A percentile compares a stretch with the other conserved stretches of the same genome.
These are phyloP conservation scores for Tinea pellionella DNA, from an alignment of 2,888 invertebrate species.

Conservation along the genomic window DNA sequence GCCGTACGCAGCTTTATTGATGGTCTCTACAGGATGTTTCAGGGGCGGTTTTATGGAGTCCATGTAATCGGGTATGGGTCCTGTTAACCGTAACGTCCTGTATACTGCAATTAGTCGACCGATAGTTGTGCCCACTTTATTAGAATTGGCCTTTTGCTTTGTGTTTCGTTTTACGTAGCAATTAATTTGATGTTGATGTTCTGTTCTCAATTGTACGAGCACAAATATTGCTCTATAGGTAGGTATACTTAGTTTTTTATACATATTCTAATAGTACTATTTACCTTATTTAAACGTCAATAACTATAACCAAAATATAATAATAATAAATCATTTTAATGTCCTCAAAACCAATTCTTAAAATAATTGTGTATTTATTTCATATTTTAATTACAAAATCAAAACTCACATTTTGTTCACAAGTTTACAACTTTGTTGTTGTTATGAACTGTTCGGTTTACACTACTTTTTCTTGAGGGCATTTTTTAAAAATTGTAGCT, in stretches of 20 bases:
- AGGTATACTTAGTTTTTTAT: neutral
- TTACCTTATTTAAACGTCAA: too few relatives aligned
- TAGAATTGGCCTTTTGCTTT: constrained; percentile 19
- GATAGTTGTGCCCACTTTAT: constrained; percentile 19
- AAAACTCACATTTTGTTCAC: too few relatives aligned
- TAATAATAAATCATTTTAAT: too few relatives aligned
- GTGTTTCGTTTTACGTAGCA: constrained; percentile 19
- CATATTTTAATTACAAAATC: too few relatives aligned
- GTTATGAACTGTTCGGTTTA: too few relatives aligned
- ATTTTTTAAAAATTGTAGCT: too few relatives aligned
- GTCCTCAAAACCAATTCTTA: too few relatives aligned
- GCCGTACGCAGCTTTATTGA: constrained; percentile 12
- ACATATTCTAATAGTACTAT: too few relatives aligned
- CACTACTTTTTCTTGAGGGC: too few relatives aligned
- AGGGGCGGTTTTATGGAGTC: constrained; percentile 39
- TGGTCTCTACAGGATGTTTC: constrained; percentile 27
- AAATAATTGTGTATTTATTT: too few relatives aligned
- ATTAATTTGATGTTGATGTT: constrained; percentile 20
- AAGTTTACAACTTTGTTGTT: too few relatives aligned
- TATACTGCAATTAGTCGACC: constrained; percentile 17
- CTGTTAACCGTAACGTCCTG: constrained; percentile 24
- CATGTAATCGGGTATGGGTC: constrained; percentile 37
- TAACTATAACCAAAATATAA: too few relatives aligned
- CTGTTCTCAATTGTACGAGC: constrained; percentile 12
- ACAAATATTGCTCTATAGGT: neutral